Conservation (phyloP, 1,140 invertebrate genomes). For the Pseudomyrmex gracilis region DNA sequence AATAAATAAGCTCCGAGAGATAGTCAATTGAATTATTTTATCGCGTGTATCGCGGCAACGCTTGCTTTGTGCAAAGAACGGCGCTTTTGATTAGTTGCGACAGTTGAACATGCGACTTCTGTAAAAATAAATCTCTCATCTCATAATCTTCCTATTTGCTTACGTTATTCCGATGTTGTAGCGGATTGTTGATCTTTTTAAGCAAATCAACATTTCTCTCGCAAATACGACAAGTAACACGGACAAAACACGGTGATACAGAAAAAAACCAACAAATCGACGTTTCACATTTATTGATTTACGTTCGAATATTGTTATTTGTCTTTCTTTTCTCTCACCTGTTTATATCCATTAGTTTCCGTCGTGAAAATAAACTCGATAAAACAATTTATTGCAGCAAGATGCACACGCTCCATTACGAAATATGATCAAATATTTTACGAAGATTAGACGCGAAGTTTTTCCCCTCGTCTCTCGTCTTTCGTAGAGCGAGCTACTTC, state of each 20-base stretch:
- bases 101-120: neutral
- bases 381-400: neutral
- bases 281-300: too few species aligned
- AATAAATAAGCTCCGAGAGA: neutral
- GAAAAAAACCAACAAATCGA: too few species aligned
- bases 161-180: neutral
- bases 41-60: neutral
- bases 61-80: neutral
- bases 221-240: too few species aligned
- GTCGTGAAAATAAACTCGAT: neutral
- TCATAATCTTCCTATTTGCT: neutral
- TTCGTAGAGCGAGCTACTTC: neutral
- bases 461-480: neutral
- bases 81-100: conserved; percentile 21
- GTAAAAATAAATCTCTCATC: neutral
- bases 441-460: neutral
- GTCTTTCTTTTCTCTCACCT: too few species aligned
- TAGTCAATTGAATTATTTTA: conserved; percentile 13
- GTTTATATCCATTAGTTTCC: neutral
- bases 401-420: neutral
- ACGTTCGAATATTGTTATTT: too few species aligned
- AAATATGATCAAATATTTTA: too few species aligned
- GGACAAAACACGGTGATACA: too few species aligned
- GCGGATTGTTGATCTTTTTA: neutral
- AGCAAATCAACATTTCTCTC: neutral